Conservation (phyloP, 2,888 invertebrate genomes). For the Campopleginae sp. region DNA sequence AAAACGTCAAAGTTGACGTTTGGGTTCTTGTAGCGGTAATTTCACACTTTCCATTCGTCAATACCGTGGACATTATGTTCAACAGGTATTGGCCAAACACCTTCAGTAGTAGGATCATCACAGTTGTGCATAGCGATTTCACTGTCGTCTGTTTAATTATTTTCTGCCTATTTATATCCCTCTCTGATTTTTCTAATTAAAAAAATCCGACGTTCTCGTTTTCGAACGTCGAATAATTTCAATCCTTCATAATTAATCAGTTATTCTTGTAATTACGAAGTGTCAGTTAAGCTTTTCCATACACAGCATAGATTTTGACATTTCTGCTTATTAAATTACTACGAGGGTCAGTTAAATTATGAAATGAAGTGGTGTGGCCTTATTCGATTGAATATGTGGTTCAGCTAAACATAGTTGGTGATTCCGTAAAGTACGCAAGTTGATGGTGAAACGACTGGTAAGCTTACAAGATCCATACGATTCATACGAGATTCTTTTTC, state of each 20-base stretch:
- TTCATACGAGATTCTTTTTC: constrained; percentile 3
- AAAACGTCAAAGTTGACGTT: constrained; percentile 30
- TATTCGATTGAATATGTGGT: neutral
- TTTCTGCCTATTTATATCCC: neutral
- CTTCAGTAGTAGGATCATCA: neutral
- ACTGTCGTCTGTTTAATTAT: neutral
- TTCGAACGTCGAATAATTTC: too few relatives aligned
- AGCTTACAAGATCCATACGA: constrained; percentile 25
- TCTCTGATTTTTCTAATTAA: neutral
- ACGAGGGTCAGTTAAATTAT: neutral
- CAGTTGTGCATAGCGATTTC: neutral
- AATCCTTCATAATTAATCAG: too few relatives aligned
- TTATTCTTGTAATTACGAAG: neutral
- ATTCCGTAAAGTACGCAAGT: neutral
- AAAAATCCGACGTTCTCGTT: neutral
- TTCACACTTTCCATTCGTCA: constrained; percentile 1
- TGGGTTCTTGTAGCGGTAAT: constrained; percentile 19
- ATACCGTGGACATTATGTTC: neutral
- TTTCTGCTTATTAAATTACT: neutral
- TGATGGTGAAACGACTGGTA: constrained; percentile 4
- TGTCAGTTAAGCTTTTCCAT: neutral
- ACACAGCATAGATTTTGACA: neutral
- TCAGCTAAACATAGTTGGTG: neutral
- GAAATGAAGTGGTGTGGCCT: neutral
- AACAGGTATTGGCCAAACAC: neutral